Evolutionary conservation across 1,140 invertebrate species (phyloP), one percentile per base, ranked within the genome.

Genomic region (Drosophila ohnishii): DNA sequence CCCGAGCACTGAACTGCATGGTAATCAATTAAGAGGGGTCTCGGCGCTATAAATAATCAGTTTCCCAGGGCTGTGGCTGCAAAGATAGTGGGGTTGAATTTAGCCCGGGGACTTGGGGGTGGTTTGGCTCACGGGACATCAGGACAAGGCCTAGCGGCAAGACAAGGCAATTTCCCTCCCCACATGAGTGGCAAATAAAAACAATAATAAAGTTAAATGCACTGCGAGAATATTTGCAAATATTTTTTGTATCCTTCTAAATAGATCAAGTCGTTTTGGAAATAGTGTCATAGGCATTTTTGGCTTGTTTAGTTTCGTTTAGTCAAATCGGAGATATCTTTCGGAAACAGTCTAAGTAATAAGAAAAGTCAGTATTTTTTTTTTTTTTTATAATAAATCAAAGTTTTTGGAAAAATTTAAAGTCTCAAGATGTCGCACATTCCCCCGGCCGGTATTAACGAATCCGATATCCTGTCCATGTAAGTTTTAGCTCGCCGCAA

Each of bases 21-120:
- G 47, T 64, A 69, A 66, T 69, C 65, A 69, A 66, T 69, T 69
- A 69, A 25, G n/a, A 35, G 44, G 44, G 62, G 61, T 34, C 61
- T 30, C 63, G 10, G 7, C n/a, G 30, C 65, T 69, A 69, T 42
- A 69, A 69, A 69, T 69, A 69, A 53, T 66, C 65, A 11, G n/a
- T 34, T 34, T 37, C 13, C 51, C 2, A 37, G 32, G 50, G 13
- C 7, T 32, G 58, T 1, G 16, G 13, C 10, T 42, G 45, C 35
- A 34, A 5, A 3, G 6, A 51, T 13, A 34, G 50, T 11, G 25
- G 32, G 60, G 19, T 30, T 30, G 19, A 14, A 25, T 13, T 40
- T 13, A 16, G n/a, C 37, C 39, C 35, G 56, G 59, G 56, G 35
- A 56, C 5, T 39, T 56, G 34, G 22, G 55, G 55, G 55, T 61